Evolutionary conservation across 2,888 invertebrate genomes (phyloP), one percentile per base, ranked within the genome.

Genomic region (Acleris holmiana): DNA sequence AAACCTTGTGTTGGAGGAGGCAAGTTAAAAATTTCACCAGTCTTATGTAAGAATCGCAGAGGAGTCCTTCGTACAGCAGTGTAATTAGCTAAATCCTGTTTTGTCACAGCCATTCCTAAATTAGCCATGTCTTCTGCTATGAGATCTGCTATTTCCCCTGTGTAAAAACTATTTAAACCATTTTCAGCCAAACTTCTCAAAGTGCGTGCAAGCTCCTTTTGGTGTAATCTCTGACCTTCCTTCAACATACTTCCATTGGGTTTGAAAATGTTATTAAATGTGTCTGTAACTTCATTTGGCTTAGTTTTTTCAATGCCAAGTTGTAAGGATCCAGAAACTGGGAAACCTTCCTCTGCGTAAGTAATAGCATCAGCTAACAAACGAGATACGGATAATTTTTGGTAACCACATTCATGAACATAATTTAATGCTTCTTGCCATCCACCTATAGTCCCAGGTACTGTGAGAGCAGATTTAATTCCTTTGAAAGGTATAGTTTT

Each of bases 1-100:
- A 86, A 67, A 5, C 91, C 91, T 75, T 91, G 90, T n/a, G 91
- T 85, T n/a, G 91, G 91, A 41, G 91, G 89, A 35, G 91, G 90
- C 67, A 82, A 69, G 69, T 91, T 91, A 55, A 78, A 86, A 60
- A 91, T 50, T 59, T 87, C 85, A 0, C 89, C 90, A 49, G 80
- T 73, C 46, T 77, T 82, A 62, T 89, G 90, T 35, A 74, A 58
- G 65, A 89, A 73, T 68, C 79, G 74, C 69, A 91, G 71, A 44
- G 91, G 89, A 62, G 68, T 72, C 72, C 84, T 86, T 67, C 88
- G 82, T 56, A 84, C 73, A 23, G 91, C 71, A 35, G 74, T 69
- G 73, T 85, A 89, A 70, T 80, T 85, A 65, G 73, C 77, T 60
- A 91, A 77, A 79, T 91, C 91, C 67, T 78, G 71, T 73, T 79